Evolutionary conservation across 2,797 vertebrate species (phyloP), one percentile per base, ranked within the genome.

Genomic region (Microcaecilia unicolor): DNA sequence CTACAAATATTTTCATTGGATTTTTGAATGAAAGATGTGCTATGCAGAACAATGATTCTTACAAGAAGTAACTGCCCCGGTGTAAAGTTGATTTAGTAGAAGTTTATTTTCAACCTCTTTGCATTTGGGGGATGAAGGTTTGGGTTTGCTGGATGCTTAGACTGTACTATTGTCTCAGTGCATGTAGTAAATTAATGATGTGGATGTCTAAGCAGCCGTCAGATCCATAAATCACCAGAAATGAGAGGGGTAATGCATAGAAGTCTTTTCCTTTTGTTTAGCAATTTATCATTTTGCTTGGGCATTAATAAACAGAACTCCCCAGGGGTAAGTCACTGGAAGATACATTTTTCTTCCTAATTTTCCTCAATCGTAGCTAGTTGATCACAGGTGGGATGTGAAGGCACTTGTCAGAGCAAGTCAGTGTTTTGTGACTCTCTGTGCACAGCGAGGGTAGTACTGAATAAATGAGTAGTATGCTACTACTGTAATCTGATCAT

Each of bases 301-400:
- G 60, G 79, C 88, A 88, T 92, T 94, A 93, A 93, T 94, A 95
- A 94, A 95, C 89, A 90, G 71, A 77, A 72, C 72, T 92, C 90
- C 90, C 88, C 74, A 50, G 90, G 87, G 91, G 83, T 85, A 78
- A 85, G 77, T 78, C 78, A 54, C 55, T 54, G 68, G 68, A 79
- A 79, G 85, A 83, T 69, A 74, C 70, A 84, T 84, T 82, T 81
- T 86, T 75, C 74, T 71, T 70, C 59, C 76, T 83, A 80, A 84
- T 86, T 85, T 72, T 76, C 61, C 55, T 83, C 78, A 85, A 60
- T 80, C 41, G 44, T 67, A 84, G 58, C 67, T 59, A 61, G 74
- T 78, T 73, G 68, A 79, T 81, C 78, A 75, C 61, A 47, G 69
- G 59, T 63, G 46, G 42, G 70, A 61, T 64, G 64, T 78, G 49